Conservation (phyloP, 2,113 vertebrate genomes). For the Argyrosomus japonicus region DNA sequence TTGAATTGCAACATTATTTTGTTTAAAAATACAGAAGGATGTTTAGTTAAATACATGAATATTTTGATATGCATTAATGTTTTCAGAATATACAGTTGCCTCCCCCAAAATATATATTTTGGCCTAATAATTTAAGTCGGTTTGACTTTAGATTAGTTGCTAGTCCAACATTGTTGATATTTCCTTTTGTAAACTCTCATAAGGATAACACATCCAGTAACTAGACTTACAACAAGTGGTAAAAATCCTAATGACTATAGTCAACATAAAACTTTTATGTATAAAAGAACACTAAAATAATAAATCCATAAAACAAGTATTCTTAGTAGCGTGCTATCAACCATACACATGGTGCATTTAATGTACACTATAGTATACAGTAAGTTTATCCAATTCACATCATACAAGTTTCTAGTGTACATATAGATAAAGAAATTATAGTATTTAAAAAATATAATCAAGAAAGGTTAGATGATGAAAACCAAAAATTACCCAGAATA, state of each 20-base stretch:
- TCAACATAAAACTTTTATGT: background rate
- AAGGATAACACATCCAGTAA: background rate
- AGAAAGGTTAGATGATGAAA: no score
- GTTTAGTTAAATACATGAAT: background rate
- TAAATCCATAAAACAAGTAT: background rate
- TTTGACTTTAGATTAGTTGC: background rate
- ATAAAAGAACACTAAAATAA: background rate
- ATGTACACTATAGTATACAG: background rate
- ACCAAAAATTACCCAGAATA: no score
- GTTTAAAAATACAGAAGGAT: background rate
- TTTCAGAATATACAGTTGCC: background rate
- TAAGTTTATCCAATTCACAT: no score
- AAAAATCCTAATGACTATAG: background rate
- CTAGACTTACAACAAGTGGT: background rate
- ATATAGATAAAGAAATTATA: no score
- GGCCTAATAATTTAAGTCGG: no score
- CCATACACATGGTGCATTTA: background rate
- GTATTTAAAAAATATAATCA: no score
- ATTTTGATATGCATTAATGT: background rate
- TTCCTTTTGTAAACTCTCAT: background rate
- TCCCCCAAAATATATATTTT: background rate
- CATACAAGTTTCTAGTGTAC: no score
- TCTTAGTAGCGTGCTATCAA: background rate
- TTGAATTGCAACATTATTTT: background rate
- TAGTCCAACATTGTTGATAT: background rate